phyloP scores from a whole-genome alignment of 1,140 invertebrate genomes.

The Drosophila pseudoananassae region DNA sequence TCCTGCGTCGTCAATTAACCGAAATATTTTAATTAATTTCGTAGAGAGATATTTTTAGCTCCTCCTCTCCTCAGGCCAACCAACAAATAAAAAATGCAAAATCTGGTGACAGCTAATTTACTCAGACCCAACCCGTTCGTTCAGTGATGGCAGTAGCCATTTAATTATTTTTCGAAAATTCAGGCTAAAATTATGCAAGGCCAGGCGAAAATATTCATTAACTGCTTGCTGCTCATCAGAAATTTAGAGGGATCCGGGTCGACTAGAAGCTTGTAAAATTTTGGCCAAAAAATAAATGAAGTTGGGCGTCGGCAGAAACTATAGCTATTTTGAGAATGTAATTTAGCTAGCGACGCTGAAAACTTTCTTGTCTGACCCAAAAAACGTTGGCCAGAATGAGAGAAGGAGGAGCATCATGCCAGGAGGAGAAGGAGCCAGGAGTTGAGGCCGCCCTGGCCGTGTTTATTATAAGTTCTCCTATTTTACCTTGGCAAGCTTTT shows the following conservation, averaged over 20 bases:
- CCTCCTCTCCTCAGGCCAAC: neutral
- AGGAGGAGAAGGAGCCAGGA: neutral
- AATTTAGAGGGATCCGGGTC: slow-evolving; percentile 53
- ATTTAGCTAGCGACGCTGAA: slow-evolving; percentile 52
- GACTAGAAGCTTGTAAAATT: slow-evolving; percentile 46
- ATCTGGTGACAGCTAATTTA: slow-evolving; percentile 49
- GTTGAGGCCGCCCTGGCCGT: slow-evolving; percentile 11
- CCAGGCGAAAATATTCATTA: slow-evolving; percentile 62
- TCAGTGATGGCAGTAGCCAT: slow-evolving; percentile 12
- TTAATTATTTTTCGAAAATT: slow-evolving; percentile 68
- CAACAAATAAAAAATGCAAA: neutral
- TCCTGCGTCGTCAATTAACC: slow-evolving; percentile 12
- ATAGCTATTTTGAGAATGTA: slow-evolving; percentile 74
- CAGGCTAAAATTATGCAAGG: slow-evolving; percentile 53
- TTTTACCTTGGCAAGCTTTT: slow-evolving; percentile 36
- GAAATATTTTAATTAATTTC: slow-evolving; percentile 44
- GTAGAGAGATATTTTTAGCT: slow-evolving; percentile 6
- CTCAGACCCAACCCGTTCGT: neutral
- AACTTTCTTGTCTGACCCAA: slow-evolving; percentile 63
- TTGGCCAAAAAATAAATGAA: slow-evolving; percentile 38
- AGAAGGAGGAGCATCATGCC: neutral
- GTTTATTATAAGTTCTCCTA: slow-evolving; percentile 65
- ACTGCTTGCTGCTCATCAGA: slow-evolving; percentile 61
- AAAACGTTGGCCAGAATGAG: slow-evolving; percentile 40
- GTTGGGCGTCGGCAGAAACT: slow-evolving; percentile 40